These are phyloP conservation scores for Cromileptes altivelis DNA, from an alignment of 2,113 vertebrate species.

Conservation along the genomic window DNA sequence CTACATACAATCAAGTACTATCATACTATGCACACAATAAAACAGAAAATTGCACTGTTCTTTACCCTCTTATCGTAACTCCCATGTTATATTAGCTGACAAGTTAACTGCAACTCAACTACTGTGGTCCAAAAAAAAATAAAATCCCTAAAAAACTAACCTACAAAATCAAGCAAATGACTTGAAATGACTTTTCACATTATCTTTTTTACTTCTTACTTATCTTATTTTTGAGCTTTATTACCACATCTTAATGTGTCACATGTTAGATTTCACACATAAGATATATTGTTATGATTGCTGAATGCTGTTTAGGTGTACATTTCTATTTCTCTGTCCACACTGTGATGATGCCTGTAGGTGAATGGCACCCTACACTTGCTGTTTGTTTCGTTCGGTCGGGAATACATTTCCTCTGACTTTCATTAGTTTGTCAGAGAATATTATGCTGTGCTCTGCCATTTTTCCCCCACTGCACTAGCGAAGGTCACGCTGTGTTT, in stretches of 20 bases:
- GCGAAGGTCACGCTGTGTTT: slow-evolving; percentile 65
- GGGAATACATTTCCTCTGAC: slow-evolving; percentile 36
- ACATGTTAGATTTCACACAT: not conserved
- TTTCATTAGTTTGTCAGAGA: slow-evolving; percentile 54
- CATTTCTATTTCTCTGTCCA: not conserved
- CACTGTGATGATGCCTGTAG: slow-evolving; percentile 5
- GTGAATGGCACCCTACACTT: not conserved
- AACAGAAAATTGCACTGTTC: not conserved
- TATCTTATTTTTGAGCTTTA: not conserved
- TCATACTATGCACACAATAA: not conserved
- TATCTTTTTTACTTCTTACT: not conserved
- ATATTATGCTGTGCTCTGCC: slow-evolving; percentile 51
- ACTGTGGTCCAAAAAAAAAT: not conserved
- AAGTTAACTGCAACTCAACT: not conserved
- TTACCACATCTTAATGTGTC: not conserved
- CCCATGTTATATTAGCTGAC: not conserved
- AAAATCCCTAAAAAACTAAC: too few species aligned
- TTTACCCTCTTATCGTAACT: not conserved
- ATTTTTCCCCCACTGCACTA: slow-evolving; percentile 24
- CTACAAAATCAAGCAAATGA: too few species aligned
- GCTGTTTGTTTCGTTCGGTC: slow-evolving; percentile 10
- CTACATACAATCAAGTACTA: too few species aligned
- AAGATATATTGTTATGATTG: not conserved
- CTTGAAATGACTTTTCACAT: not conserved
- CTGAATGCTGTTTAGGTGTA: not conserved